phyloP scores from a whole-genome alignment of 92 coral and sea anemone species.

The Porites lobata region DNA sequence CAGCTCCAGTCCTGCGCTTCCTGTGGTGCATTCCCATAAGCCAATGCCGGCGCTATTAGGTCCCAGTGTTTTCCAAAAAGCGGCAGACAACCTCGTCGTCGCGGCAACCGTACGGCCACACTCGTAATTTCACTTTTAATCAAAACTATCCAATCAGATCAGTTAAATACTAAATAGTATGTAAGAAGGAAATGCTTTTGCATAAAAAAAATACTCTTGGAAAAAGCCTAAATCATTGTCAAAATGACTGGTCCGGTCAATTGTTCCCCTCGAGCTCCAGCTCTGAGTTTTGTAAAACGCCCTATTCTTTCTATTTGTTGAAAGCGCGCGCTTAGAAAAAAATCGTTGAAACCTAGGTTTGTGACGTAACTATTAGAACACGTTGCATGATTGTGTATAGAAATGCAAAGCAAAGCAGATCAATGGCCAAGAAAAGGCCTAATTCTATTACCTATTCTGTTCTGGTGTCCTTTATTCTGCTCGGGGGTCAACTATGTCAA shows the following conservation, averaged over 20 bases:
- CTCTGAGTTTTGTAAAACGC: too few species aligned
- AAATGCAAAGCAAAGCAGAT: background rate
- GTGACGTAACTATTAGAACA: background rate
- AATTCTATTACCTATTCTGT: background rate
- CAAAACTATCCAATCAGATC: too few species aligned
- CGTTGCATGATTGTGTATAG: background rate
- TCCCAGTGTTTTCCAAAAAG: background rate
- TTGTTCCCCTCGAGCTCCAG: too few species aligned
- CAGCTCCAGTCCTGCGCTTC: slow-evolving; percentile 36
- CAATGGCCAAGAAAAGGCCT: slow-evolving; percentile 14
- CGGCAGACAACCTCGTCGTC: background rate
- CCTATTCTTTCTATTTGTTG: too few species aligned
- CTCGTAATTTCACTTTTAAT: too few species aligned
- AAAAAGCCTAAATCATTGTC: too few species aligned
- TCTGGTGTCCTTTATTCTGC: background rate
- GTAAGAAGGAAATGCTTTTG: too few species aligned
- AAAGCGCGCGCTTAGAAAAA: background rate
- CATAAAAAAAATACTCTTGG: too few species aligned
- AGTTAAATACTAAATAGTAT: too few species aligned
- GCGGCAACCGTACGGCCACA: background rate
- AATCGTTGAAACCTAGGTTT: background rate
- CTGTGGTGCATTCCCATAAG: slow-evolving; percentile 14
- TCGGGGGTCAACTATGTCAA: slow-evolving; percentile 40
- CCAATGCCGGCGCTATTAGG: background rate
- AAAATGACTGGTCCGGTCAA: too few species aligned